Evolutionary conservation across 2,797 vertebrate genomes (phyloP).

Genomic region (Simalia tracyae): DNA sequence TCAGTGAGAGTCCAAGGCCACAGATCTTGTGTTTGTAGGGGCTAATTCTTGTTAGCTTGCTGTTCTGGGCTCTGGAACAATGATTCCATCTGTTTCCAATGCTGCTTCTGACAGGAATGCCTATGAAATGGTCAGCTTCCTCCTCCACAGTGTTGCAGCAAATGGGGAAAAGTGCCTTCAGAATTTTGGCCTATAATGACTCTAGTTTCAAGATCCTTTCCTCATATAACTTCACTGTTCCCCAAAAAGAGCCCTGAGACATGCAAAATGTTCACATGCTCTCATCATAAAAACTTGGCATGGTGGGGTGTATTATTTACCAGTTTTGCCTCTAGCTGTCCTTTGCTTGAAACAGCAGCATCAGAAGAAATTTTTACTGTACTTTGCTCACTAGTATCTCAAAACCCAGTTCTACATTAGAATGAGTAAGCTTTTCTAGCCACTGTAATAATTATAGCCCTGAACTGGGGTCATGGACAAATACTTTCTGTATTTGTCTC

Average conservation of each 20-base stretch:
- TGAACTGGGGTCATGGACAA: background rate
- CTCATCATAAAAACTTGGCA: background rate
- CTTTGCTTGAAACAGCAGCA: conserved; percentile 17
- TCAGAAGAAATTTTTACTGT: conserved; percentile 13
- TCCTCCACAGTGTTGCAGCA: background rate
- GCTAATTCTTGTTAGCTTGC: background rate
- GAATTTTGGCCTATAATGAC: background rate
- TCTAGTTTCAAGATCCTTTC: conserved; percentile 2
- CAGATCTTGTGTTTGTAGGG: background rate
- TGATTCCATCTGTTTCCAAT: background rate
- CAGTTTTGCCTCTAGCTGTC: conserved; percentile 18
- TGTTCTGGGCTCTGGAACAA: background rate
- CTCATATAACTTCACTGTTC: conserved; percentile 4
- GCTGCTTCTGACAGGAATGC: background rate
- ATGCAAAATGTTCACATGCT: conserved; percentile 1
- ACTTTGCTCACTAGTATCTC: conserved; percentile 14
- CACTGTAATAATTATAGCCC: background rate
- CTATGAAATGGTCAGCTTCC: background rate
- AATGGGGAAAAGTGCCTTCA: background rate
- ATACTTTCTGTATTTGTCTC: background rate
- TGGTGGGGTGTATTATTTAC: conserved; percentile 24
- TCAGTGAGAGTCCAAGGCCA: background rate
- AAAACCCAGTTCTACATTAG: conserved; percentile 5
- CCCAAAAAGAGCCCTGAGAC: background rate
- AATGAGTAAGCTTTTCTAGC: conserved; percentile 1